phyloP scores from a whole-genome alignment of 2,797 vertebrate species.

The Pseudochaenichthys georgianus region DNA sequence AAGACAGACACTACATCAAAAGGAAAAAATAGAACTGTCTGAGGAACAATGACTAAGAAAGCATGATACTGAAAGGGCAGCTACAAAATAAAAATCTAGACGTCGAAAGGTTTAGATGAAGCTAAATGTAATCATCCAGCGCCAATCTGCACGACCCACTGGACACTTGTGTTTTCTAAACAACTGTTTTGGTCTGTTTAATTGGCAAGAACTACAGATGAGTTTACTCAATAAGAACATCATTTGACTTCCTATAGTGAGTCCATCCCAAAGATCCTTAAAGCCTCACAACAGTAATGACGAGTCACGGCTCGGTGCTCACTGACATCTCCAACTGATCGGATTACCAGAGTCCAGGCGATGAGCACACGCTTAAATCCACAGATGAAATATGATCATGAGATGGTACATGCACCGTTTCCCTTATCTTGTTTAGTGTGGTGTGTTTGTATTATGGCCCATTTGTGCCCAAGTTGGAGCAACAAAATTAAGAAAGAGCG shows the following conservation, averaged over 20 bases:
- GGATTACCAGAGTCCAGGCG: constrained; percentile 26
- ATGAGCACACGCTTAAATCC: constrained; percentile 49
- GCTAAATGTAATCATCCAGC: neutral
- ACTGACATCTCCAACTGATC: constrained; percentile 34
- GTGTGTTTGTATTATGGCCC: constrained; percentile 27
- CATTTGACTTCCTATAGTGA: neutral
- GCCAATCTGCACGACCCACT: neutral
- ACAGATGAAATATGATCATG: constrained; percentile 62
- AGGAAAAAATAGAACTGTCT: constrained; percentile 9
- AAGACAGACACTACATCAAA: constrained; percentile 36
- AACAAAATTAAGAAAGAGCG: neutral
- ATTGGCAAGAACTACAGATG: constrained; percentile 2
- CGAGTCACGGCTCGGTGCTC: constrained; percentile 57
- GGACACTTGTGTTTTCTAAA: neutral
- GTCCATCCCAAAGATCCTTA: neutral
- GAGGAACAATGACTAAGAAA: neutral
- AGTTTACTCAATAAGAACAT: neutral
- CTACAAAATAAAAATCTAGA: neutral
- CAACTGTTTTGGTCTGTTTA: constrained; percentile 1
- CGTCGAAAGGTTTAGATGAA: neutral
- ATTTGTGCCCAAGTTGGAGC: constrained; percentile 7
- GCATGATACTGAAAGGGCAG: neutral
- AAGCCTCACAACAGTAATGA: constrained; percentile 58
- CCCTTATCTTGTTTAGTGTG: constrained; percentile 29
- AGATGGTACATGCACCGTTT: constrained; percentile 27